phyloP scores from a whole-genome alignment of 2,113 vertebrate species.

The Antigone vipio region DNA sequence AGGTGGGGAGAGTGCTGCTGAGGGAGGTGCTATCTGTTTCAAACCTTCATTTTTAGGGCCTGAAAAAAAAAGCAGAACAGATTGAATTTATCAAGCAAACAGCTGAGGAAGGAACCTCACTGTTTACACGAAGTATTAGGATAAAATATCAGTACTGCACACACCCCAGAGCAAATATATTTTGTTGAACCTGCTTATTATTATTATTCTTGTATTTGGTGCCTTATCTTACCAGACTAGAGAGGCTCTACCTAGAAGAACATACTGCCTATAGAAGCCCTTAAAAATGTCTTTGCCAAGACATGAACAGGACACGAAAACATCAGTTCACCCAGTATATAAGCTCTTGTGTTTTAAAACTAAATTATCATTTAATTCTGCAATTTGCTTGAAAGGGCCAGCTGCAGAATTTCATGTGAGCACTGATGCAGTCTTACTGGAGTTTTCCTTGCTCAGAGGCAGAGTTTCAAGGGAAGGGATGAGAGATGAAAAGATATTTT shows the following conservation, averaged over 20 bases:
- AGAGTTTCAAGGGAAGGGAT: neutral
- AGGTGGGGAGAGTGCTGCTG: neutral
- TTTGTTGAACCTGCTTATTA: neutral
- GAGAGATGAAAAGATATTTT: neutral
- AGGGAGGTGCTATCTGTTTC: neutral
- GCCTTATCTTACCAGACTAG: neutral
- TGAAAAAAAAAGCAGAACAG: constrained; percentile 31
- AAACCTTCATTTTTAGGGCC: neutral
- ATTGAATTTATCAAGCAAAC: neutral
- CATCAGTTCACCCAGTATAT: neutral
- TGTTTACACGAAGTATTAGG: neutral
- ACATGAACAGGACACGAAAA: neutral
- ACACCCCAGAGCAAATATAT: neutral
- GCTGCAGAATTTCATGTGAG: neutral
- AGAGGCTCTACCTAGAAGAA: neutral
- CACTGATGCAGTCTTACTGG: neutral
- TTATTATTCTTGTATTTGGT: neutral
- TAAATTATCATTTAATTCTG: neutral
- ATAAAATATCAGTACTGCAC: neutral
- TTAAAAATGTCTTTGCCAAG: neutral
- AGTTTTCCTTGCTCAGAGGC: neutral
- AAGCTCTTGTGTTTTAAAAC: neutral
- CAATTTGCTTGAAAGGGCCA: neutral
- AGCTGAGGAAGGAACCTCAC: neutral
- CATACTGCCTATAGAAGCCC: neutral